Conservation (phyloP, 2,113 vertebrate species). For the Phoxinus phoxinus region DNA sequence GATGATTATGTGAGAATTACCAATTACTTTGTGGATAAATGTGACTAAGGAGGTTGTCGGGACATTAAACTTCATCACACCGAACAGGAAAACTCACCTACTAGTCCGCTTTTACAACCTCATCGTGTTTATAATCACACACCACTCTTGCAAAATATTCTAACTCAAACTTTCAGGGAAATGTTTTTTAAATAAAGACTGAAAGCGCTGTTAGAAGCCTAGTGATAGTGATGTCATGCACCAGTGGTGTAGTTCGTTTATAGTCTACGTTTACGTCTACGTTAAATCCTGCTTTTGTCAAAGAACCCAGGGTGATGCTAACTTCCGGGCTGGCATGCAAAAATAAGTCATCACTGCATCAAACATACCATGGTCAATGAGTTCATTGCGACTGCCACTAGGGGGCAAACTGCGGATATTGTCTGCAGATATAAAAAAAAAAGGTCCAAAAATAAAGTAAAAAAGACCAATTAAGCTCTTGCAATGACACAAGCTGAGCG, state of each 20-base stretch:
- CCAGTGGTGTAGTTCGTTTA: no score
- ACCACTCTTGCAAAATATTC: not conserved
- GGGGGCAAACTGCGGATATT: not conserved
- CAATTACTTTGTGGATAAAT: not conserved
- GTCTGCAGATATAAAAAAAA: not conserved
- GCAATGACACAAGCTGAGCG: constrained; percentile 1
- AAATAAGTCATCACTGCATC: not conserved
- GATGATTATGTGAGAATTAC: not conserved
- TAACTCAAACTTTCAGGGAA: not conserved
- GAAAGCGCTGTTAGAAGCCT: not conserved
- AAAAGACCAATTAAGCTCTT: not conserved
- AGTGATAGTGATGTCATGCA: no score
- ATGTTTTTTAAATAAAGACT: not conserved
- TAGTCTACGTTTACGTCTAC: no score
- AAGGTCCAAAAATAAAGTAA: not conserved
- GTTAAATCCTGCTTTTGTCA: not conserved
- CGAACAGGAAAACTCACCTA: not conserved
- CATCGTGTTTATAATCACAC: not conserved
- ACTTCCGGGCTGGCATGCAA: not conserved
- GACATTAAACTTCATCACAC: not conserved
- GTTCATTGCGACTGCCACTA: not conserved
- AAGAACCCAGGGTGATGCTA: not conserved
- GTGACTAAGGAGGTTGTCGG: not conserved
- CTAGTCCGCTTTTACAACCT: not conserved
- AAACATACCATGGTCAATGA: not conserved